These are phyloP conservation scores for Lacerta viridis DNA, from an alignment of 2,797 vertebrate genomes.

Conservation along the genomic window DNA sequence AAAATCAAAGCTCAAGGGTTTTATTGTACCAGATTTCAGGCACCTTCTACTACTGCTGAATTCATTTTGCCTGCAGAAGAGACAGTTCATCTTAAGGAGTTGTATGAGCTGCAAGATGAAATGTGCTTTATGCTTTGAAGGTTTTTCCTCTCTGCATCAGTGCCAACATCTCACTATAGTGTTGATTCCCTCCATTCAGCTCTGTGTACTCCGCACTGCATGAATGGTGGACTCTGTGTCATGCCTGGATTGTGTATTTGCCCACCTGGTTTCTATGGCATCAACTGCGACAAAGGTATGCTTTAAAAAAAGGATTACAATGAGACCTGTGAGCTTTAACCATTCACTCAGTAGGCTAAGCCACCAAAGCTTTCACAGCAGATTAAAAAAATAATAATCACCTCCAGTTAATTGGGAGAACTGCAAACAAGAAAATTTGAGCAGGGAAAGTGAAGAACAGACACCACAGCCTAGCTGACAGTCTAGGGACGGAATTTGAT, in stretches of 20 bases:
- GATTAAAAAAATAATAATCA: background rate
- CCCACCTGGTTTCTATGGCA: slow-evolving; percentile 88
- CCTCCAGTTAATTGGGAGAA: background rate
- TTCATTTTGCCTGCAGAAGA: background rate
- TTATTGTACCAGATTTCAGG: background rate
- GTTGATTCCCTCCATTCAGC: slow-evolving; percentile 74
- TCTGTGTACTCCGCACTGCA: slow-evolving; percentile 86
- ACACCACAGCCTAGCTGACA: background rate
- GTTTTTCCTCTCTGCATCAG: background rate
- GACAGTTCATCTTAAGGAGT: background rate
- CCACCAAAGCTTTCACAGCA: background rate
- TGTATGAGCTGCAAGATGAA: slow-evolving; percentile 2
- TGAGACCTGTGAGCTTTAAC: background rate
- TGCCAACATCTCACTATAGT: background rate
- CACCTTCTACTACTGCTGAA: background rate
- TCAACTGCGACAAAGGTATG: slow-evolving; percentile 90
- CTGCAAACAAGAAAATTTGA: background rate
- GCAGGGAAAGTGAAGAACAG: background rate
- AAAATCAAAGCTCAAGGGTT: background rate
- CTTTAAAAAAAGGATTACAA: background rate
- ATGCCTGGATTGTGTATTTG: slow-evolving; percentile 91
- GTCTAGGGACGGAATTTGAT: too few relatives aligned
- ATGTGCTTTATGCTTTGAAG: background rate
- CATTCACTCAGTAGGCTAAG: background rate
- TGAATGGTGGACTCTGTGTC: slow-evolving; percentile 90